phyloP scores from a whole-genome alignment of 2,888 invertebrate species.

The Rhyacophila evoluta region DNA sequence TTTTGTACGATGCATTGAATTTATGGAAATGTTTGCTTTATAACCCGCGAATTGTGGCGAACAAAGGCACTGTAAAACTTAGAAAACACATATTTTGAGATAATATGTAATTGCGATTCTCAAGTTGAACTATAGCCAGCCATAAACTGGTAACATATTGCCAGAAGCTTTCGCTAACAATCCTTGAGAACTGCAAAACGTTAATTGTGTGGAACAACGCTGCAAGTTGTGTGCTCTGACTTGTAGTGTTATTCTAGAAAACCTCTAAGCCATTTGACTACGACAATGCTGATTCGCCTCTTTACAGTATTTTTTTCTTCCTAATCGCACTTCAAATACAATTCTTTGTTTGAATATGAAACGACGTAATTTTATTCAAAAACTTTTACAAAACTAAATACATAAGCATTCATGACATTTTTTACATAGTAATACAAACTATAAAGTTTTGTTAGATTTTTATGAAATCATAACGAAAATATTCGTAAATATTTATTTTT shows the following conservation, averaged over 20 bases:
- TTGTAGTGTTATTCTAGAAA: neutral
- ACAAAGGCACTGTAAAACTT: neutral
- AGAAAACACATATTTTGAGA: constrained; percentile 15
- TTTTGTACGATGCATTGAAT: neutral
- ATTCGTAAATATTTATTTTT: no score
- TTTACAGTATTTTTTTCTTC: neutral
- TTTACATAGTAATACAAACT: no score
- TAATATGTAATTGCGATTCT: neutral
- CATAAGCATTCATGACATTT: no score
- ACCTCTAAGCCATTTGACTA: neutral
- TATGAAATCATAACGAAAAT: no score
- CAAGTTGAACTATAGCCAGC: neutral
- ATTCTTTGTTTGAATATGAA: no score
- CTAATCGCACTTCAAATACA: neutral
- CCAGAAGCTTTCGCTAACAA: neutral
- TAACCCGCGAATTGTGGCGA: neutral
- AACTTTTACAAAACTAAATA: no score
- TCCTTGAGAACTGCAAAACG: constrained; percentile 23
- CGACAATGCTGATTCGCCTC: no score
- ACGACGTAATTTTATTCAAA: no score
- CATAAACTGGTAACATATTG: constrained; percentile 32
- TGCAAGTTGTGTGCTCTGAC: neutral
- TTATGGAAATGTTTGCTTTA: neutral
- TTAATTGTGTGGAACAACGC: constrained; percentile 38
- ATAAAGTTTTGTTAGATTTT: no score